Base-by-base conservation (phyloP, 2,113 vertebrate species). In the Phalacrocorax pelagicus region DNA sequence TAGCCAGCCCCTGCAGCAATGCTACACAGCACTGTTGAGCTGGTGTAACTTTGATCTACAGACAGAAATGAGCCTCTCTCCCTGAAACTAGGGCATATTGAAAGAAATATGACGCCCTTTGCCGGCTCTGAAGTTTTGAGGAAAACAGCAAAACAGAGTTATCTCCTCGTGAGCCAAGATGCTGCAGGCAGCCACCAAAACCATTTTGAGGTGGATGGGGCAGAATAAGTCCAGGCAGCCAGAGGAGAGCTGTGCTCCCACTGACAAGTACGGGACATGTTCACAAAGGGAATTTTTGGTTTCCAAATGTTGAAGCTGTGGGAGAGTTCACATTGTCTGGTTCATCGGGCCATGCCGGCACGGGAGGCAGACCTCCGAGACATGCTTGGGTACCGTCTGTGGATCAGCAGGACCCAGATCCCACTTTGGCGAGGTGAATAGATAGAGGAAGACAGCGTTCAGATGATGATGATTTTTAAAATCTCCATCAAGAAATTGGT, bases 231-330 rank as follows among this genome's bases (percentile, higher is more conserved):
- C 61, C 36, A 65, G 30, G 18, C 29, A 88, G 79, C 3, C 46
- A 59, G 34, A 55, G 6, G 12, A 67, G 71, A 74, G 34, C 55
- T 34, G 2, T 23, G 7, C 20, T 81, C 42, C n/a, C 46, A 36
- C 6, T n/a, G 51, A 15, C 5, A 4, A 0, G 0, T 11, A 24
- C 17, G 47, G 46, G 11, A 14, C 44, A 54, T 0, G 0, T 34
- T 55, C 38, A 27, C 29, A 27, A 27, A 24, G n/a, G 49, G 32
- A 58, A 81, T 11, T 6, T 46, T 62, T 61, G 10, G 12, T 8
- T 51, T 74, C 12, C 30, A 36, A 13, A 30, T 20, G 3, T 27
- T 36, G 51, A 66, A 82, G 11, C 13, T 61, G 21, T 29, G 34
- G 22, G 34, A 51, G 47, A 18, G 19, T 42, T 70, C 61, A 51